These are phyloP conservation scores for Scaptomyza polygonia DNA, from an alignment of 2,888 invertebrate species.

Conservation along the genomic window DNA sequence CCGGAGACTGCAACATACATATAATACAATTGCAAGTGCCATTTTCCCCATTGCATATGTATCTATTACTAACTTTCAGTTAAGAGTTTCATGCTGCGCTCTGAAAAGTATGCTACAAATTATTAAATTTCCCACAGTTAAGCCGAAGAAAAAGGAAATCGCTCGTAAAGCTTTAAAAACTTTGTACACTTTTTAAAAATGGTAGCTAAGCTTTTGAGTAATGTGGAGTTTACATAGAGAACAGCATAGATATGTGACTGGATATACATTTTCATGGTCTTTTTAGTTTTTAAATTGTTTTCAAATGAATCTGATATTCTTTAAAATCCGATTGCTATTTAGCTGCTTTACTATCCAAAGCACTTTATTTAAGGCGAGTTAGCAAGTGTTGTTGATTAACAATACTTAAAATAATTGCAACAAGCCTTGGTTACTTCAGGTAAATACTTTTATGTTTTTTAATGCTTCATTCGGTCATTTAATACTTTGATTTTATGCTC, in stretches of 20 bases:
- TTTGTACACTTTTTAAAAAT: neutral
- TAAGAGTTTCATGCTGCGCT: slow-evolving; percentile 22
- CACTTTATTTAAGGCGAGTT: neutral
- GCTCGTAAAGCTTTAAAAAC: slow-evolving; percentile 60
- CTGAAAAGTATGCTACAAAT: slow-evolving; percentile 59
- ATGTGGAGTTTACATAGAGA: too few relatives aligned
- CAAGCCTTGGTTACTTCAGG: too few relatives aligned
- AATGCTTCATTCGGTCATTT: too few relatives aligned
- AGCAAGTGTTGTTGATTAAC: neutral
- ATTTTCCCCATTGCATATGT: slow-evolving; percentile 23
- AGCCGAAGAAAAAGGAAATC: slow-evolving; percentile 54
- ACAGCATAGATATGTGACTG: neutral
- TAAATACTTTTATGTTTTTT: too few relatives aligned
- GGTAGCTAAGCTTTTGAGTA: neutral
- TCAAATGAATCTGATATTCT: neutral
- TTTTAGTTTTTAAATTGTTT: neutral
- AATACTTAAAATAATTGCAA: neutral
- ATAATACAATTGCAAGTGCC: slow-evolving; percentile 20
- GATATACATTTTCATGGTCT: neutral
- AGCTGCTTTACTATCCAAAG: neutral
- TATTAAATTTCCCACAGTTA: slow-evolving; percentile 65
- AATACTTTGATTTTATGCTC: too few relatives aligned
- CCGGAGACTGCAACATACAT: slow-evolving; percentile 9
- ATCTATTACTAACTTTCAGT: slow-evolving; percentile 33
- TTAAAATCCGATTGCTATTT: neutral